phyloP scores from a whole-genome alignment of 2,797 vertebrate genomes.

The Dryobates pubescens region DNA sequence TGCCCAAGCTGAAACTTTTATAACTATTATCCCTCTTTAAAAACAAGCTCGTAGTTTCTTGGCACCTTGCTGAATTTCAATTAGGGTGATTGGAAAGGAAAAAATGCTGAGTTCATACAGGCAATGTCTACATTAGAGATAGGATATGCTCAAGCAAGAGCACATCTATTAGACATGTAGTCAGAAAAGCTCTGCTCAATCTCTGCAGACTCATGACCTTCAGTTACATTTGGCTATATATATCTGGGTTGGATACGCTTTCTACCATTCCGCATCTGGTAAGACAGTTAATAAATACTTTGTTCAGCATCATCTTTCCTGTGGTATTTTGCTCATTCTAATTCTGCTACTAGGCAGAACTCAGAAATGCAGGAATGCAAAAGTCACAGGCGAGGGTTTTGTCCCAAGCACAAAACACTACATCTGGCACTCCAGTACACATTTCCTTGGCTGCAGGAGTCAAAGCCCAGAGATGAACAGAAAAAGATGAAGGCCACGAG shows the following conservation, averaged over 20 bases:
- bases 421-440: background rate
- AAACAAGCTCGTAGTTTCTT: background rate
- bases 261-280: constrained; percentile 43
- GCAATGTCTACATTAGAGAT: background rate
- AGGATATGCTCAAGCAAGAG: background rate
- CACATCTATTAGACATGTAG: background rate
- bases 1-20: background rate
- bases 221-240: constrained; percentile 17
- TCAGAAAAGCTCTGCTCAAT: constrained; percentile 12
- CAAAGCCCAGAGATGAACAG: background rate
- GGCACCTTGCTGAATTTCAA: background rate
- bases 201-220: constrained; percentile 24
- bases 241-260: constrained; percentile 6
- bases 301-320: constrained; percentile 49
- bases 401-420: background rate
- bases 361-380: constrained; percentile 23
- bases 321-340: constrained; percentile 51
- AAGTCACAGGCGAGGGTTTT: constrained; percentile 9
- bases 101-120: background rate
- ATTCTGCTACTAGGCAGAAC: constrained; percentile 53
- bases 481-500: background rate
- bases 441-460: background rate
- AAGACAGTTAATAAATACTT: constrained; percentile 54
- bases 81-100: background rate
- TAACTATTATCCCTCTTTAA: background rate